Conservation (phyloP, 2,888 invertebrate species). For the Bombylius major region DNA sequence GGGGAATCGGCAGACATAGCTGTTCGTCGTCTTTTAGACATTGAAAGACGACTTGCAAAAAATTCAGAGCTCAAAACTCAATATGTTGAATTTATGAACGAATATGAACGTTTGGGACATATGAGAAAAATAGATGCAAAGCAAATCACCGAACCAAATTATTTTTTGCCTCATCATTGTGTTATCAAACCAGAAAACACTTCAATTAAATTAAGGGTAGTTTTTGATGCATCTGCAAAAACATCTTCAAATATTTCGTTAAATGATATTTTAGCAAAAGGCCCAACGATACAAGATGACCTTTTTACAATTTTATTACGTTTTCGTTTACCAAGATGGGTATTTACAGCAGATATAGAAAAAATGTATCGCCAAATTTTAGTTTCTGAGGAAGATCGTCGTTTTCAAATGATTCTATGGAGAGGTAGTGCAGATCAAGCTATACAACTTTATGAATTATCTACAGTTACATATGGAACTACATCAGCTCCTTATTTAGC, state of each 20-base stretch:
- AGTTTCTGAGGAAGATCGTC: background rate
- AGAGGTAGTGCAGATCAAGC: background rate
- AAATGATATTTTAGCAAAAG: constrained; percentile 5
- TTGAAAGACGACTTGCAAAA: constrained; percentile 13
- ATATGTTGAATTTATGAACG: constrained; percentile 16
- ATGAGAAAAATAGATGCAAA: constrained; percentile 9
- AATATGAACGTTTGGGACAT: constrained; percentile 15
- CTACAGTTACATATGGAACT: no score
- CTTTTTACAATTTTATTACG: constrained; percentile 10
- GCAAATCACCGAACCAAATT: background rate
- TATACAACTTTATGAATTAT: no score
- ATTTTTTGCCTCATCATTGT: background rate
- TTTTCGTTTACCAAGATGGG: constrained; percentile 1
- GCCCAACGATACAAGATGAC: constrained; percentile 10
- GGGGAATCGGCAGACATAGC: constrained; percentile 2
- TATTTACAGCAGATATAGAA: constrained; percentile 9
- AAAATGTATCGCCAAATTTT: constrained; percentile 9
- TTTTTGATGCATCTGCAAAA: constrained; percentile 8
- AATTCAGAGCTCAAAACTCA: constrained; percentile 9
- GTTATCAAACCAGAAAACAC: background rate
- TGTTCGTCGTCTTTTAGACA: constrained; percentile 10
- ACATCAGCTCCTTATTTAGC: no score
- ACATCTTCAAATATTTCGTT: constrained; percentile 12
- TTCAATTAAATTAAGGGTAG: constrained; percentile 4
- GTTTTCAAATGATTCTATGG: constrained; percentile 6